Conservation (phyloP, 1,140 invertebrate species). For the Lycorma delicatula region DNA sequence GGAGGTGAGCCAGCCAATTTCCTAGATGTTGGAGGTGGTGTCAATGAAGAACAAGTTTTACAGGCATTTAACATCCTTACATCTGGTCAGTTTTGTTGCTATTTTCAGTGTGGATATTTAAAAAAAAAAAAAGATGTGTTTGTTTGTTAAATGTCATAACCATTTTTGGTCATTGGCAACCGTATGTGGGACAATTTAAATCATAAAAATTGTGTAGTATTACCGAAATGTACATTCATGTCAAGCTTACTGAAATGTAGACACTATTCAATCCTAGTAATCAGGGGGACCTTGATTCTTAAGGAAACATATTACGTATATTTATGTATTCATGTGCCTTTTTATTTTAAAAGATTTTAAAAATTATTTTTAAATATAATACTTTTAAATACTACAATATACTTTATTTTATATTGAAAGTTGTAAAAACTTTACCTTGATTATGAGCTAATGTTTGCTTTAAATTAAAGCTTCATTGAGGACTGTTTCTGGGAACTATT, state of each 20-base stretch:
- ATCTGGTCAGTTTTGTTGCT: slow-evolving; percentile 35
- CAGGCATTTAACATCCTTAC: slow-evolving; percentile 62
- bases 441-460: too few species aligned
- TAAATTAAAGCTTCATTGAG: too few species aligned
- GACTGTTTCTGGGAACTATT: too few species aligned
- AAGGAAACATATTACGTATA: too few species aligned
- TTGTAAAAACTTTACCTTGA: too few species aligned
- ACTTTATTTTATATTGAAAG: too few species aligned
- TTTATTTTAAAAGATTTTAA: too few species aligned
- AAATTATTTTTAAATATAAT: too few species aligned
- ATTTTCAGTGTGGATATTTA: background rate
- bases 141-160: slow-evolving; percentile 6
- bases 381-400: too few species aligned
- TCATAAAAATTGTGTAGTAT: background rate
- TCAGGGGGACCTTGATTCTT: too few species aligned
- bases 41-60: slow-evolving; percentile 64
- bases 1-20: slow-evolving; percentile 73
- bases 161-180: slow-evolving; percentile 2
- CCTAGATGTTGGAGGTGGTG: slow-evolving; percentile 69
- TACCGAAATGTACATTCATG: background rate
- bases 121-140: too few species aligned
- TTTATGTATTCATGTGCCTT: too few species aligned
- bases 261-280: background rate
- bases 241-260: background rate
- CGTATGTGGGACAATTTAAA: background rate